A percentile compares a stretch with the other conserved stretches of the same genome.
phyloP scores from a whole-genome alignment of 2,797 vertebrate species.

The Tapera naevia region DNA sequence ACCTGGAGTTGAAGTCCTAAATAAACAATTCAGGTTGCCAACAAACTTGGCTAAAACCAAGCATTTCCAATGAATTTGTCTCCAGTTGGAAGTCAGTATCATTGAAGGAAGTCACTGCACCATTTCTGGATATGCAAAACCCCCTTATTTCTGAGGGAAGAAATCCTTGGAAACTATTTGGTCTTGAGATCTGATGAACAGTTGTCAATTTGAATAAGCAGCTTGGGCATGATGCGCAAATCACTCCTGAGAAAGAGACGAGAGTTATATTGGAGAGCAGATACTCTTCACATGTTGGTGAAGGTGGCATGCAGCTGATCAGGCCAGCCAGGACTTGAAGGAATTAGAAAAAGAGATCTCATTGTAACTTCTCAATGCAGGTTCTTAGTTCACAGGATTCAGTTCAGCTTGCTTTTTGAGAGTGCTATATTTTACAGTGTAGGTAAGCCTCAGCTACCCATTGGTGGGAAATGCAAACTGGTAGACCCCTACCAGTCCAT shows the following conservation, averaged over 20 bases:
- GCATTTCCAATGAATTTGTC: not conserved
- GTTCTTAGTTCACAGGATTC: not conserved
- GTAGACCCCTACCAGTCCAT: not conserved
- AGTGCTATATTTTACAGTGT: not conserved
- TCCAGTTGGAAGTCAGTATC: not conserved
- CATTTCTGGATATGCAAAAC: not conserved
- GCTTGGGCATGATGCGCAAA: not conserved
- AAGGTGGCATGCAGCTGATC: not conserved
- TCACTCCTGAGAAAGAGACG: not conserved
- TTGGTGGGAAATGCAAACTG: not conserved
- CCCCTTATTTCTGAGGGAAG: not conserved
- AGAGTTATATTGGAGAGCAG: not conserved
- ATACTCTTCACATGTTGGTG: not conserved
- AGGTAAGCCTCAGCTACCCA: not conserved
- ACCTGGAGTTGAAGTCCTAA: not conserved
- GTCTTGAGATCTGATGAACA: not conserved
- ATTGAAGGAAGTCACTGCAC: not conserved
- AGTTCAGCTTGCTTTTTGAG: not conserved
- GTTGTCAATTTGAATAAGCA: not conserved
- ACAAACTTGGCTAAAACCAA: not conserved
- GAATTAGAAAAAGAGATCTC: not conserved
- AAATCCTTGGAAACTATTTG: not conserved
- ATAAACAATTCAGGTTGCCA: not conserved
- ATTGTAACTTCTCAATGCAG: not conserved
- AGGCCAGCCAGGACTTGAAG: not conserved